These are phyloP conservation scores for Nycticryphes semicollaris DNA, from an alignment of 2,113 vertebrate genomes.

Conservation along the genomic window DNA sequence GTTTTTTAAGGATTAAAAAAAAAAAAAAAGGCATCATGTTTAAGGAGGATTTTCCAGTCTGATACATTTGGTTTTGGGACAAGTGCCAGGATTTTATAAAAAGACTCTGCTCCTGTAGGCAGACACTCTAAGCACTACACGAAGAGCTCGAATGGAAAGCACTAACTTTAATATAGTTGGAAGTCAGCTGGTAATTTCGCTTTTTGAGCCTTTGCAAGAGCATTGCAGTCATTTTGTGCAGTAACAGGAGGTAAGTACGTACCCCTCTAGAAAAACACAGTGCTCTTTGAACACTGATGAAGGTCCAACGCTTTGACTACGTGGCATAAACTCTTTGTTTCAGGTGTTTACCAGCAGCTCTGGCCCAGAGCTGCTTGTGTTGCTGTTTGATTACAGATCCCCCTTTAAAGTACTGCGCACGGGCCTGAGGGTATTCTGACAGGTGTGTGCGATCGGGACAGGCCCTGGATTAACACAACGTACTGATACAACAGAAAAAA, in stretches of 20 bases:
- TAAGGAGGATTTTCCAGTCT: neutral
- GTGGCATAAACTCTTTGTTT: neutral
- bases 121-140: neutral
- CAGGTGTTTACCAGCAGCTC: neutral
- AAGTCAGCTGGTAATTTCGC: neutral
- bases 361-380: neutral
- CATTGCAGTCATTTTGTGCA: neutral
- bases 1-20: neutral
- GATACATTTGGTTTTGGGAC: neutral
- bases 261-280: neutral
- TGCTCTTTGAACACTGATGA: neutral
- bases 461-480: neutral
- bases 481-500: neutral
- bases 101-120: neutral
- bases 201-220: slow-evolving; percentile 5
- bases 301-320: neutral
- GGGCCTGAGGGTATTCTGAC: neutral
- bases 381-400: neutral
- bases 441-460: neutral
- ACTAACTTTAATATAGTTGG: neutral
- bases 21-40: neutral
- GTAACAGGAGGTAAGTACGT: neutral
- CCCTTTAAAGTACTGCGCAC: neutral
- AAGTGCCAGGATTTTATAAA: neutral
- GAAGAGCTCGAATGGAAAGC: neutral